Percentiles rank a stretch among this genome's conserved stretches.
These are phyloP conservation scores for Eumeta japonica DNA, from an alignment of 1,140 invertebrate genomes.

Conservation along the genomic window DNA sequence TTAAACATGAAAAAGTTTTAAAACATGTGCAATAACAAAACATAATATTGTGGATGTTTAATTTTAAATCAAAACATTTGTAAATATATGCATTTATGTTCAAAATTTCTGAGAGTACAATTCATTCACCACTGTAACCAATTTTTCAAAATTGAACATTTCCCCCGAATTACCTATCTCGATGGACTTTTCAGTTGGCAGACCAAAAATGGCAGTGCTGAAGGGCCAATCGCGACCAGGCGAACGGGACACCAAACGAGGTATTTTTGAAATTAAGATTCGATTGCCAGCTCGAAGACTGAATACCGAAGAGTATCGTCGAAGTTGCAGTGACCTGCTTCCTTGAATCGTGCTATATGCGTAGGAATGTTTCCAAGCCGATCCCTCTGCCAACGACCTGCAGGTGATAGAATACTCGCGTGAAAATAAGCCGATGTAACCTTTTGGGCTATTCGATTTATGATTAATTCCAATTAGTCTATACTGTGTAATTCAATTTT, in stretches of 20 bases:
- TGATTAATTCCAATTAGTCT: conserved; percentile 19
- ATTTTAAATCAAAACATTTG: too few species aligned
- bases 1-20: conserved; percentile 12
- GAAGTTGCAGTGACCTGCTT: too few species aligned
- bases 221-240: too few species aligned
- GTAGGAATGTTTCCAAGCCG: too few species aligned
- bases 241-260: conserved; percentile 23
- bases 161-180: conserved; percentile 39
- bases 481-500: conserved; percentile 32
- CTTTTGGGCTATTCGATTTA: conserved; percentile 21
- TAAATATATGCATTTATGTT: too few species aligned
- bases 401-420: conserved; percentile 45
- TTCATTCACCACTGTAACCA: too few species aligned
- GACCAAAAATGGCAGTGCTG: conserved; percentile 30
- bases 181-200: conserved; percentile 54
- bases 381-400: conserved; percentile 22
- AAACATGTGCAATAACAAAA: too few species aligned
- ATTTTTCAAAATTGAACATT: too few species aligned
- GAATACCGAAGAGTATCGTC: conserved; percentile 9
- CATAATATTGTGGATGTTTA: too few species aligned
- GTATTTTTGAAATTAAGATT: conserved; percentile 47
- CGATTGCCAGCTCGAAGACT: conserved; percentile 19
- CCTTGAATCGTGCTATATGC: too few species aligned
- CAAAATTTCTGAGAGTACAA: too few species aligned
- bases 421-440: too few species aligned